Evolutionary conservation across 2,888 invertebrate genomes (phyloP).

Genomic region (Phyllotreta striolata): DNA sequence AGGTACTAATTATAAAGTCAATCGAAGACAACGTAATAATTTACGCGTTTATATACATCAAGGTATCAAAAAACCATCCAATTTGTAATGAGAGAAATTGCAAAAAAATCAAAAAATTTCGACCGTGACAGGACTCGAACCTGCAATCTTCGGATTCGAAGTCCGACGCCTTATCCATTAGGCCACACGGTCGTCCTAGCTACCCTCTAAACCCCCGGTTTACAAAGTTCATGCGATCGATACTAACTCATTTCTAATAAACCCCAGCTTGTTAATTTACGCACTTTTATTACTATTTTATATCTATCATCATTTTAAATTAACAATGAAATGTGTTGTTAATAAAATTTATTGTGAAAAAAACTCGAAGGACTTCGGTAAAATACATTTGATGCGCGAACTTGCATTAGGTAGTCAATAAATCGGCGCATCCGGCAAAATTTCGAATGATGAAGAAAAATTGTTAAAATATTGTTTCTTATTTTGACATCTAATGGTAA

Average conservation of each 20-base stretch:
- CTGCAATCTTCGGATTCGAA: conserved; percentile 69
- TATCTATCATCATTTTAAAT: too few species aligned
- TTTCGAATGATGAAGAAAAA: neutral
- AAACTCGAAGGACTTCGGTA: too few species aligned
- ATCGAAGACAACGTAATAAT: too few species aligned
- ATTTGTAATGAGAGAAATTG: neutral
- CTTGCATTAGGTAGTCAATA: neutral
- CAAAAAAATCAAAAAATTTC: conserved; percentile 47
- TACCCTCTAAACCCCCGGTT: neutral
- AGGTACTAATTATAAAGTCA: too few species aligned
- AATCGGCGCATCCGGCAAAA: conserved; percentile 8
- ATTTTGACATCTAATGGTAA: too few species aligned
- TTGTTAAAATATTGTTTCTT: too few species aligned
- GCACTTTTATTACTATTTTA: too few species aligned
- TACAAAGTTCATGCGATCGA: conserved; percentile 1
- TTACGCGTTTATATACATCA: too few species aligned
- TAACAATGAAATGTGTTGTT: too few species aligned
- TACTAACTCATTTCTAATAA: neutral
- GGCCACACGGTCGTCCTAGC: conserved; percentile 67
- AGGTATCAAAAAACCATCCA: neutral
- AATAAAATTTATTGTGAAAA: too few species aligned
- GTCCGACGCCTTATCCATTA: conserved; percentile 76
- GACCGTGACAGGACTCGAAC: conserved; percentile 69
- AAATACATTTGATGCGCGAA: neutral
- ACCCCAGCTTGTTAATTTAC: too few species aligned